A percentile compares a stretch with the other conserved stretches of the same genome.
phyloP scores from a whole-genome alignment of 1,140 invertebrate genomes.

The Aphelenchoides fujianensis region DNA sequence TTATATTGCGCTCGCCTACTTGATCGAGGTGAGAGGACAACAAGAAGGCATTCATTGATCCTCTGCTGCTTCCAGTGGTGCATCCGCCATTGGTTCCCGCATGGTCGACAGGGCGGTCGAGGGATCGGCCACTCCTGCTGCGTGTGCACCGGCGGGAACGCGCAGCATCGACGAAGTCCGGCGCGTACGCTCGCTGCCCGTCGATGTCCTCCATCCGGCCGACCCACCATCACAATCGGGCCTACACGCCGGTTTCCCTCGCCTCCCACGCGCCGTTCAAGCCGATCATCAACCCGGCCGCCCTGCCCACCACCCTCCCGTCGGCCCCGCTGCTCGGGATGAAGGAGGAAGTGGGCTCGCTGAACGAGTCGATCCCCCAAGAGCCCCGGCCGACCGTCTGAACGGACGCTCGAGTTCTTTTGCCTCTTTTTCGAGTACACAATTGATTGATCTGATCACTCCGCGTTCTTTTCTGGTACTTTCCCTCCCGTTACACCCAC shows the following conservation, averaged over 20 bases:
- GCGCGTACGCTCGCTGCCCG: slow-evolving; percentile 4
- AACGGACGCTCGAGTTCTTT: background rate
- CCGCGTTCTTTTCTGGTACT: no score
- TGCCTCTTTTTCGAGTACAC: background rate
- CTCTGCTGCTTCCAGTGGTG: background rate
- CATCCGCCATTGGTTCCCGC: slow-evolving; percentile 4
- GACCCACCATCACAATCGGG: background rate
- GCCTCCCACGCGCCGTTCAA: background rate
- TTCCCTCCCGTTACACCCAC: no score
- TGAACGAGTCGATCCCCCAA: background rate
- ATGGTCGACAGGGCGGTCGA: background rate
- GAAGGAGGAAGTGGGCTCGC: background rate
- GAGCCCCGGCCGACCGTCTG: background rate
- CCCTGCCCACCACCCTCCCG: background rate
- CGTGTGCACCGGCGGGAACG: background rate
- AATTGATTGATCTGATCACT: background rate
- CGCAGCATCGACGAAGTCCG: background rate
- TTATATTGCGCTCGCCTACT: slow-evolving; percentile 54
- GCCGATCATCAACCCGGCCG: background rate
- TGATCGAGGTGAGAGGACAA: slow-evolving; percentile 37
- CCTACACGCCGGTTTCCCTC: background rate
- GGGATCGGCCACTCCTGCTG: background rate
- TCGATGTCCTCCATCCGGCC: slow-evolving; percentile 9
- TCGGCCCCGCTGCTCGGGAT: background rate
- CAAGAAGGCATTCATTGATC: background rate